Conservation (phyloP, 2,888 invertebrate genomes). For the Teleiodes luculella region DNA sequence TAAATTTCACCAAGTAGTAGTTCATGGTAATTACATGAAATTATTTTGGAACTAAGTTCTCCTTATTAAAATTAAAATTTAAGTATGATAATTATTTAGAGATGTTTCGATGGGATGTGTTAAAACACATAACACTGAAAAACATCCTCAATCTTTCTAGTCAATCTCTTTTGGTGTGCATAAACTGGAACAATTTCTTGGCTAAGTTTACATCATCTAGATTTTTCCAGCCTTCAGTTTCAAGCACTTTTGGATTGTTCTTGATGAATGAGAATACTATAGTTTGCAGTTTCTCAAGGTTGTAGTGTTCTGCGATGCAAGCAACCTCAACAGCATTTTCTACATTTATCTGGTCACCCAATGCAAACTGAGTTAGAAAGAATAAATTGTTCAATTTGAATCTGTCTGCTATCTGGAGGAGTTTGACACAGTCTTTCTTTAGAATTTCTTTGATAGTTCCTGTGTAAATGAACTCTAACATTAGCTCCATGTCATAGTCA, state of each 20-base stretch:
- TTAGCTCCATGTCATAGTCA: constrained; percentile 51
- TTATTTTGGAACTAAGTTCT: no score
- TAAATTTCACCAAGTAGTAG: no score
- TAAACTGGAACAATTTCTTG: constrained; percentile 47
- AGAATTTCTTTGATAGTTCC: constrained; percentile 49
- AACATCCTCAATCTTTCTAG: neutral
- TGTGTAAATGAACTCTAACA: constrained; percentile 57
- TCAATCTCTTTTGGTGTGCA: constrained; percentile 9
- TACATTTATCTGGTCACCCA: constrained; percentile 45
- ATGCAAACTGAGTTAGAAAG: constrained; percentile 39
- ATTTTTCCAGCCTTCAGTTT: constrained; percentile 51
- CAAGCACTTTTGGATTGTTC: constrained; percentile 46
- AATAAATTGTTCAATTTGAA: constrained; percentile 47
- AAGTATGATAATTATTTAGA: neutral
- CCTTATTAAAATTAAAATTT: no score
- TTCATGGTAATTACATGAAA: neutral
- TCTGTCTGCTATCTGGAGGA: constrained; percentile 48
- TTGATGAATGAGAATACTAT: constrained; percentile 52
- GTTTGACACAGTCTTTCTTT: constrained; percentile 43
- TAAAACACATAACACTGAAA: constrained; percentile 3
- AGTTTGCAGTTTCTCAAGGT: constrained; percentile 39
- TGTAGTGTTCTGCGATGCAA: constrained; percentile 50
- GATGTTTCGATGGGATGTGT: neutral
- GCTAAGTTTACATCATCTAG: constrained; percentile 54
- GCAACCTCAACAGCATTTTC: constrained; percentile 57